Evolutionary conservation across 2,113 vertebrate genomes (phyloP).

Genomic region (Dolichallabes microphthalmus): DNA sequence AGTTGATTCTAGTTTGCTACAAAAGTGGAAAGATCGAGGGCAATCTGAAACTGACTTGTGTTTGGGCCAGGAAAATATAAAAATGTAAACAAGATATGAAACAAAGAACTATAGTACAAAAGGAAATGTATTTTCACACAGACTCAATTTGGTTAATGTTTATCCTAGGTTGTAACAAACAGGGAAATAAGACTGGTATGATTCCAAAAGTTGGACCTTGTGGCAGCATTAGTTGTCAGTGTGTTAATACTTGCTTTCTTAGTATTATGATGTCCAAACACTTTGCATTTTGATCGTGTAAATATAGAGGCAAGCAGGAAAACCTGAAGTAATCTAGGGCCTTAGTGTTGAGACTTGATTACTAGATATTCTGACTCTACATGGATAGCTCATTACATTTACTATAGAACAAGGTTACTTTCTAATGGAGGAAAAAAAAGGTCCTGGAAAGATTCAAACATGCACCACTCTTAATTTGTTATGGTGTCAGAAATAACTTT

Average conservation of each 20-base stretch:
- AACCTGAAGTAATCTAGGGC: not conserved
- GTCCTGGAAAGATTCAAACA: not conserved
- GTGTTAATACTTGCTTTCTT: not conserved
- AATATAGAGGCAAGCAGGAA: not conserved
- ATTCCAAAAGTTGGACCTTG: not conserved
- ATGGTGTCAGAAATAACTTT: not conserved
- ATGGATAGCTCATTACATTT: not conserved
- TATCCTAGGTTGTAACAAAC: not conserved
- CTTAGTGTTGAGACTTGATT: no score
- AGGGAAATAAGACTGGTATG: no score
- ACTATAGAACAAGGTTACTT: not conserved
- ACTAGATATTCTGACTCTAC: not conserved
- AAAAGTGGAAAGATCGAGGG: not conserved
- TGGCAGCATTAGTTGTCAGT: not conserved
- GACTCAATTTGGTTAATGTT: not conserved
- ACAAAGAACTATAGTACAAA: not conserved
- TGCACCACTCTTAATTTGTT: not conserved
- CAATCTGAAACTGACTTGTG: not conserved
- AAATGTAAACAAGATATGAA: not conserved
- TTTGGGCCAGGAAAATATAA: not conserved
- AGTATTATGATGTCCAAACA: no score
- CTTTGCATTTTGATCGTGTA: not conserved
- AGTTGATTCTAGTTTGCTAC: not conserved
- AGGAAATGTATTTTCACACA: not conserved
- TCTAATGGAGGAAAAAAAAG: not conserved